These are phyloP conservation scores for Brachypodius melanocephalos DNA, from an alignment of 2,113 vertebrate species.

Conservation along the genomic window DNA sequence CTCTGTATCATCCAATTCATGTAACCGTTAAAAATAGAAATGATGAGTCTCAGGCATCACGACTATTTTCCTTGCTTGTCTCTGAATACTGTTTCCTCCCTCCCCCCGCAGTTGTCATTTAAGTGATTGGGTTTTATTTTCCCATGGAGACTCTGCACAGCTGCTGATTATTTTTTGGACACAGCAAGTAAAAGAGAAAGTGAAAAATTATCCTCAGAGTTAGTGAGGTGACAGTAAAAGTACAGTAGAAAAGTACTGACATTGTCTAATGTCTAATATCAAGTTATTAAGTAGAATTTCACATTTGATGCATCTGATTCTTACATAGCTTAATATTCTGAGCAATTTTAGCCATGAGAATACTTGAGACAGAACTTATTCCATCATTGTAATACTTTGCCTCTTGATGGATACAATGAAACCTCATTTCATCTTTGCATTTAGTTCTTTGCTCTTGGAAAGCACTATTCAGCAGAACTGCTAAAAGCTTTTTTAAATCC, in stretches of 20 bases:
- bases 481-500: background rate
- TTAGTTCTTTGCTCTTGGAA: background rate
- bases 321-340: background rate
- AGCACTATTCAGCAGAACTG: background rate
- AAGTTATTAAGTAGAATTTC: background rate
- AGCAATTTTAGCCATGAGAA: background rate
- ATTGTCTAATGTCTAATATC: background rate
- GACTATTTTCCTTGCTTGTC: background rate
- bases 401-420: background rate
- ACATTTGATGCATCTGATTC: background rate
- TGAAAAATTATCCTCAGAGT: background rate
- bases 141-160: conserved; percentile 15
- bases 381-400: background rate
- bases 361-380: background rate
- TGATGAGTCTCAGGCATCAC: background rate
- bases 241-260: background rate
- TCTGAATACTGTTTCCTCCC: background rate
- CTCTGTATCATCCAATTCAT: background rate
- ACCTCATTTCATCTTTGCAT: background rate
- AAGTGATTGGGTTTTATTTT: background rate
- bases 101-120: background rate
- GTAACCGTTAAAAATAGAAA: background rate
- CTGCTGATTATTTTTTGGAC: conserved; percentile 15
- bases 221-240: background rate
- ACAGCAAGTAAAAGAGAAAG: background rate